Percentiles rank a stretch among this genome's conserved stretches.
Conservation (phyloP, 92 coral and sea anemone genomes). For the Phenganax marumi region DNA sequence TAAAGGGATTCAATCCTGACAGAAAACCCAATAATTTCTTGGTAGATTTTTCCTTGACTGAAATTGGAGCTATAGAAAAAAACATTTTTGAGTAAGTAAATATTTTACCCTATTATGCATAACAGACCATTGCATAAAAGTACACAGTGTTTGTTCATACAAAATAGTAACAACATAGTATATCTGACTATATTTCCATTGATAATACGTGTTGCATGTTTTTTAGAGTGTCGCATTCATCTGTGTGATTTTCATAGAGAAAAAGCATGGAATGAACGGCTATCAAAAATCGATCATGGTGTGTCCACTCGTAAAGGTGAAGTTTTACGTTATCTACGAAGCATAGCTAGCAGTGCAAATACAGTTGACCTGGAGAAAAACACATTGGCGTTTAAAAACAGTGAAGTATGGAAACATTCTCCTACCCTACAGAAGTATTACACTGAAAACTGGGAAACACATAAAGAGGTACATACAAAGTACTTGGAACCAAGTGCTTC, state of each 20-base stretch:
- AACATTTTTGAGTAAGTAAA: constrained; percentile 11
- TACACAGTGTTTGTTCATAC: too few species aligned
- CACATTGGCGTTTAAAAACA: background rate
- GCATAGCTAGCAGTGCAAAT: constrained; percentile 9
- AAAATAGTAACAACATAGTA: too few species aligned
- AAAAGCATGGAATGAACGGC: constrained; percentile 17
- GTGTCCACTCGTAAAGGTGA: background rate
- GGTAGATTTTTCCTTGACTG: constrained; percentile 6
- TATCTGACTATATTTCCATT: too few species aligned
- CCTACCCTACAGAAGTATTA: background rate
- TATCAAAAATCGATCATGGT: constrained; percentile 3
- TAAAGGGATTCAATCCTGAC: constrained; percentile 8
- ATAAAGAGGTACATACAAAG: background rate
- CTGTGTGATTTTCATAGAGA: background rate
- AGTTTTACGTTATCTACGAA: constrained; percentile 9
- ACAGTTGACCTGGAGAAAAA: background rate
- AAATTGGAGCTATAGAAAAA: constrained; percentile 13
- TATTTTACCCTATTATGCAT: background rate
- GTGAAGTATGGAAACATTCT: background rate
- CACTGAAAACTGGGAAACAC: constrained; percentile 11
- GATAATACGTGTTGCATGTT: too few species aligned
- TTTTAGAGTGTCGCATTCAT: too few species aligned
- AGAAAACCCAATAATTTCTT: constrained; percentile 11
- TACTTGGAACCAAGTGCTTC: too few species aligned
- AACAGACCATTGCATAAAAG: background rate